Evolutionary conservation across 2,797 vertebrate species (phyloP), one percentile per base, ranked within the genome.

Genomic region (Lophius americanus): DNA sequence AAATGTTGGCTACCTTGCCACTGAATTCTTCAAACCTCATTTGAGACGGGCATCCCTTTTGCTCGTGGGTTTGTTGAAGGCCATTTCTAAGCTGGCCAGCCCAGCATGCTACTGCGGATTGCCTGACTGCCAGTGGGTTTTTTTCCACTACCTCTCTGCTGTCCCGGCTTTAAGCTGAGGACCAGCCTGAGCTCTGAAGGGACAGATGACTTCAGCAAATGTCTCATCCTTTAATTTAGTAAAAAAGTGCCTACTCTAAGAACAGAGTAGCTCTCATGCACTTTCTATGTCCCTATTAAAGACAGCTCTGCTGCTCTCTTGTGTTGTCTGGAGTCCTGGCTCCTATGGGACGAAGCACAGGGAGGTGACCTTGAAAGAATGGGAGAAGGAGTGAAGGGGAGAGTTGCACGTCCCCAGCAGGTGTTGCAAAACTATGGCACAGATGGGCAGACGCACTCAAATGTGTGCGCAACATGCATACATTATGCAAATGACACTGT

Each of bases 91-190:
- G 74, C 85, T 54, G 75, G 64, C 64, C 68, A 14, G 77, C 71
- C 80, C 73, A 64, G 59, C 77, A 51, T 39, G 64, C 77, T 76
- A 66, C 81, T 77, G 76, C 13, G 46, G 84, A 83, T 64, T 65
- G 81, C 70, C 59, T 68, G 71, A 75, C 75, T 81, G 84, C 81
- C 84, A 85, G 67, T 83, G 73, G 85, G 77, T 50, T 82, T 89
- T 89, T 89, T 91, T 86, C 89, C 88, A 88, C 84, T 84, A 70
- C 84, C 78, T 81, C 79, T 88, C 77, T 73, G 69, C 81, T 85
- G 77, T 87, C 77, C 74, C 75, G 71, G 74, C 75, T 84, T 76
- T 58, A 75, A 81, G 77, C 82, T 79, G 62, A 78, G 53, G 50
- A 65, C 71, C 69, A 70, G 79, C 70, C 72, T 56, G 69, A 64